Conservation (phyloP, 2,113 vertebrate genomes). For the Melanocharis versteri region DNA sequence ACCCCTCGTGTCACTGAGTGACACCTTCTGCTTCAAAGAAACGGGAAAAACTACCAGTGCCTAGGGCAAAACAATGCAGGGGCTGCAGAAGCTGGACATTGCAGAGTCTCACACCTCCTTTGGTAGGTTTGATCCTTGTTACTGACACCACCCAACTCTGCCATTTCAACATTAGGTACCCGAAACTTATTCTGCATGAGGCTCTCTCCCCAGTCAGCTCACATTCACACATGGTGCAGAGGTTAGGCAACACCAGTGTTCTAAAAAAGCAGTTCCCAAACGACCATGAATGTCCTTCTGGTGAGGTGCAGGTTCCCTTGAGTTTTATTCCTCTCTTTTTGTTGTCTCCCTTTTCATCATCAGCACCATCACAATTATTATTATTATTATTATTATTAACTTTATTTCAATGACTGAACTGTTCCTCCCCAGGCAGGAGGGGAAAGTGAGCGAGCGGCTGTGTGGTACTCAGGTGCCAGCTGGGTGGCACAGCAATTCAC, state of each 20-base stretch:
- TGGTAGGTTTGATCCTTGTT: neutral
- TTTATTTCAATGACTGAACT: neutral
- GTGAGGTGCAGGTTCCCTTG: neutral
- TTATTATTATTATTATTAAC: neutral
- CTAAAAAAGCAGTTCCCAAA: neutral
- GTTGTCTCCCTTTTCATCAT: neutral
- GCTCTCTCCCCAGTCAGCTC: neutral
- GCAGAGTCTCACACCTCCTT: neutral
- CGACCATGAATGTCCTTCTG: neutral
- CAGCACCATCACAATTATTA: neutral
- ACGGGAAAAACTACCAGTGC: neutral
- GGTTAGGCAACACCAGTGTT: neutral
- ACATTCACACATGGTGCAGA: neutral
- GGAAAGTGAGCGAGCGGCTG: accelerated
- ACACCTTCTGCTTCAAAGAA: neutral
- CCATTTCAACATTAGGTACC: neutral
- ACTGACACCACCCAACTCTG: neutral
- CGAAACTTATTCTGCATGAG: neutral
- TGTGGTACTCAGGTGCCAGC: too few relatives aligned
- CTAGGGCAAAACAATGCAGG: neutral
- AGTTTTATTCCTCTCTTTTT: neutral
- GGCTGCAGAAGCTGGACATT: neutral
- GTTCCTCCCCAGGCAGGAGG: accelerated
- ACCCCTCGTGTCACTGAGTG: neutral
- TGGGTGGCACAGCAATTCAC: neutral